Evolutionary conservation across 2,113 vertebrate genomes (phyloP).

Genomic region (Paracanthobrama guichenoti): DNA sequence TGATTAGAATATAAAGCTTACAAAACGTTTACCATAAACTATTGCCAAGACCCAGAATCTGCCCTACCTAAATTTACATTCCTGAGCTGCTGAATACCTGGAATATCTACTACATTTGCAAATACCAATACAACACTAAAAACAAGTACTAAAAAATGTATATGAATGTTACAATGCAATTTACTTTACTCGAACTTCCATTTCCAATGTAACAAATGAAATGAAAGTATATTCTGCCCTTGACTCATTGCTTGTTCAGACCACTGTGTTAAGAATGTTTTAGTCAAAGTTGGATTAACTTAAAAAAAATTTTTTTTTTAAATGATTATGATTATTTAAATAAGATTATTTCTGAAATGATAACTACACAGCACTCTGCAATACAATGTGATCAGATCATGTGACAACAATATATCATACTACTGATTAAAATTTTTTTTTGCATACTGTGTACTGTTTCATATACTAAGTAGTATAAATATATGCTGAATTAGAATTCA

Average conservation of each 20-base stretch:
- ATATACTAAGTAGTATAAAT: background rate
- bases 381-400: background rate
- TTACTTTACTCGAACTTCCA: background rate
- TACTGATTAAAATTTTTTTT: background rate
- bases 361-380: background rate
- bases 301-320: background rate
- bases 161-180: background rate
- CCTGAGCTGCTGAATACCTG: too few relatives aligned
- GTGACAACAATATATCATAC: background rate
- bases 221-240: too few relatives aligned
- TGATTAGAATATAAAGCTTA: too few relatives aligned
- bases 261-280: background rate
- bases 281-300: background rate
- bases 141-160: background rate
- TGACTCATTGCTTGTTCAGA: too few relatives aligned
- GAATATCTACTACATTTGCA: background rate
- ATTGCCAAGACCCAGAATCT: too few relatives aligned
- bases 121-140: background rate
- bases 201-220: background rate
- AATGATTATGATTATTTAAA: background rate
- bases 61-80: too few relatives aligned
- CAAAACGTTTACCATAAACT: too few relatives aligned
- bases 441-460: background rate
- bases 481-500: background rate
- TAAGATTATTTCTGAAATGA: background rate